Evolutionary conservation across 64 coral and sea anemone species (phyloP).

Genomic region (Acropora yongei): DNA sequence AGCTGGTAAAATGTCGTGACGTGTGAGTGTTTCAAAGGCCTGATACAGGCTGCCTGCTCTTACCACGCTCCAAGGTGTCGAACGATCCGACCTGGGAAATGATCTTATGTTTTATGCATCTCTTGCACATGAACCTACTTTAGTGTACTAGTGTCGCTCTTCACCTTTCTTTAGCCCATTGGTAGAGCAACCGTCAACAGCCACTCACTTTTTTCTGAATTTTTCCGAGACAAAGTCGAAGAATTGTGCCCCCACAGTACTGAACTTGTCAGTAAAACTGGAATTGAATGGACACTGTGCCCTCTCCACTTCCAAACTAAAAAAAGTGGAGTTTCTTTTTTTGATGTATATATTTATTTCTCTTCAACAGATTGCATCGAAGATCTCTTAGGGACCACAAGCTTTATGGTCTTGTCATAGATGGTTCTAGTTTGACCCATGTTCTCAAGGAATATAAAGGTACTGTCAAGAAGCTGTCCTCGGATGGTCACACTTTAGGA

Average conservation of each 20-base stretch:
- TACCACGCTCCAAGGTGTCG: no score
- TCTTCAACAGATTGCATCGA: neutral
- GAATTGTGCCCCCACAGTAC: no score
- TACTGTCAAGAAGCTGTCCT: neutral
- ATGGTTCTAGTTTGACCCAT: conserved; percentile 79
- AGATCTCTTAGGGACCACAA: neutral
- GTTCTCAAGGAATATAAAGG: conserved; percentile 80
- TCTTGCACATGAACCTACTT: no score
- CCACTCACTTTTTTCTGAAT: no score
- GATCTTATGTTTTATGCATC: no score
- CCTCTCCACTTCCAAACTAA: no score
- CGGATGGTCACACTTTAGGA: no score
- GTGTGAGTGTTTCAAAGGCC: conserved; percentile 32
- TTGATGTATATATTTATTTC: neutral
- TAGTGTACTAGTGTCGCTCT: neutral
- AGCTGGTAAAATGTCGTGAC: conserved; percentile 61
- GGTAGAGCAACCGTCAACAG: neutral
- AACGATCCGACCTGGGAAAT: no score
- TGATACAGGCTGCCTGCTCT: no score
- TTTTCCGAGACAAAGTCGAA: no score
- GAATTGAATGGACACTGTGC: no score
- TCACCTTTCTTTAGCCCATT: neutral
- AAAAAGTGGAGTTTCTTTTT: neutral
- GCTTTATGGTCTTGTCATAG: conserved; percentile 81
- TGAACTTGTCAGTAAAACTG: no score